Conservation (phyloP, 2,113 vertebrate genomes). For the Climacteris rufus region DNA sequence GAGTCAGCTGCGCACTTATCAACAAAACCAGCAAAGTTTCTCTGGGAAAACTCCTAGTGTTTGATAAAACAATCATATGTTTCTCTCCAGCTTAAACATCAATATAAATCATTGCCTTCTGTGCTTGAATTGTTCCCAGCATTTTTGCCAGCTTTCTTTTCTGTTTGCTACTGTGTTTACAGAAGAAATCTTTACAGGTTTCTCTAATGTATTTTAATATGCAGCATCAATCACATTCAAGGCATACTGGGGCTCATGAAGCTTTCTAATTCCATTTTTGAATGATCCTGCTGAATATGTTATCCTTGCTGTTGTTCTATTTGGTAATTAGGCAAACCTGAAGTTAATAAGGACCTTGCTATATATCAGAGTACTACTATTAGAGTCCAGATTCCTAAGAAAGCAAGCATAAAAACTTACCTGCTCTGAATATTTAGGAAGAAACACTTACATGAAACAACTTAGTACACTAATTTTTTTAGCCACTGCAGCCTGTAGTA, state of each 20-base stretch:
- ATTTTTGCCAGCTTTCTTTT: background rate
- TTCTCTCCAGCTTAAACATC: background rate
- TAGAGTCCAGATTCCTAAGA: background rate
- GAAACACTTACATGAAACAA: background rate
- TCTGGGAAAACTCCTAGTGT: constrained; percentile 5
- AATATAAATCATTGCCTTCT: background rate
- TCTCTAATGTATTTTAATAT: background rate
- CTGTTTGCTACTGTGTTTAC: background rate
- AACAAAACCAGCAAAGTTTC: background rate
- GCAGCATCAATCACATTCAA: background rate
- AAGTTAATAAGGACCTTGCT: background rate
- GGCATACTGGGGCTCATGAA: background rate
- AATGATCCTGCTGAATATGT: background rate
- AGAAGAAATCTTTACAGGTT: background rate
- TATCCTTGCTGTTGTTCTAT: background rate
- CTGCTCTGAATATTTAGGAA: background rate
- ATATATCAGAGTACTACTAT: background rate
- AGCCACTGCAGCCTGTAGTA: background rate
- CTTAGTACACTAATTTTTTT: background rate
- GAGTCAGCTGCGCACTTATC: constrained; percentile 30
- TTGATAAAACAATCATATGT: background rate
- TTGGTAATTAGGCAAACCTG: background rate
- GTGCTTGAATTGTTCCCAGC: background rate
- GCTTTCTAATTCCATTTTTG: background rate
- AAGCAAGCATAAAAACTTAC: background rate